Conservation (phyloP, 2,113 vertebrate genomes). For the Rissa tridactyla region DNA sequence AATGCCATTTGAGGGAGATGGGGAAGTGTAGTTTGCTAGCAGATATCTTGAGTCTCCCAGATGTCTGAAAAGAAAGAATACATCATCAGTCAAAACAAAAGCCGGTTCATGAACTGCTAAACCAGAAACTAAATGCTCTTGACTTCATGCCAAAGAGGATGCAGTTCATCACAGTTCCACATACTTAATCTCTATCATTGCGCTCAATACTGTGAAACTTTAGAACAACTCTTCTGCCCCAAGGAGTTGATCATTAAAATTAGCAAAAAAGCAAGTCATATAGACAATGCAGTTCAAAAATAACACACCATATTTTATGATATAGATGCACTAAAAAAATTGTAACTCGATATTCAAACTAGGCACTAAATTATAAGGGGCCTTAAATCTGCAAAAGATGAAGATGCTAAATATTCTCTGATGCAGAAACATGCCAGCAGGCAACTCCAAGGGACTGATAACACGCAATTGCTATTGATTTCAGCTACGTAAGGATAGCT, state of each 20-base stretch:
- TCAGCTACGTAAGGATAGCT: background rate
- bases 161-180: slow-evolving; percentile 57
- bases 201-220: slow-evolving; percentile 29
- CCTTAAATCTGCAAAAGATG: background rate
- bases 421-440: background rate
- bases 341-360: background rate
- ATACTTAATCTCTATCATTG: slow-evolving; percentile 57
- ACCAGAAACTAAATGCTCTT: slow-evolving; percentile 46
- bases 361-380: background rate
- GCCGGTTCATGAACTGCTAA: slow-evolving; percentile 42
- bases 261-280: slow-evolving; percentile 33
- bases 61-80: slow-evolving; percentile 46
- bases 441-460: background rate
- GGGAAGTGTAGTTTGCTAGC: background rate
- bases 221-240: slow-evolving; percentile 37
- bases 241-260: slow-evolving; percentile 44
- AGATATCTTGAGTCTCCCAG: slow-evolving; percentile 30
- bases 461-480: background rate
- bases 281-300: slow-evolving; percentile 33
- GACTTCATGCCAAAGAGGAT: slow-evolving; percentile 51
- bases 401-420: background rate
- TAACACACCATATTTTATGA: slow-evolving; percentile 24
- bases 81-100: slow-evolving; percentile 54
- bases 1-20: background rate
- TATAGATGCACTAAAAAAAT: background rate